Conservation (phyloP, 2,797 vertebrate genomes). For the Staurois parvus region DNA sequence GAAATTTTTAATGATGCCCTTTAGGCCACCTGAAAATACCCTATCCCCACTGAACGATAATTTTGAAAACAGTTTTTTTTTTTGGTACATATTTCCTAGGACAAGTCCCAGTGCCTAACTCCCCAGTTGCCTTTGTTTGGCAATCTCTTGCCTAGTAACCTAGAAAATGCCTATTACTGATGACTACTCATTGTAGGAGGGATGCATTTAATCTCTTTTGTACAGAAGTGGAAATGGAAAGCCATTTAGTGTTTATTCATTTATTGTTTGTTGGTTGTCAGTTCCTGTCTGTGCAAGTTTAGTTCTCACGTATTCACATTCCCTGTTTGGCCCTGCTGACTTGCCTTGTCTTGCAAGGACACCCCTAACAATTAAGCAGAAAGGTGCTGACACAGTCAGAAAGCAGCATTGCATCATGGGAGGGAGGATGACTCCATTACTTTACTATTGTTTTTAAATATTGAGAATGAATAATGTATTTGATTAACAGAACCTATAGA, state of each 20-base stretch:
- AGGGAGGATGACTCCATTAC: constrained; percentile 12
- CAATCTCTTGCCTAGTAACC: no score
- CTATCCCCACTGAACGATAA: no score
- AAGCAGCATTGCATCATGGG: constrained; percentile 42
- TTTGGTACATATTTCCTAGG: no score
- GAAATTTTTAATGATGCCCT: no score
- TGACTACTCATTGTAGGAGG: not conserved
- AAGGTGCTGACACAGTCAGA: constrained; percentile 52
- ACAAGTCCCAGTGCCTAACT: no score
- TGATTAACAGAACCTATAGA: not conserved
- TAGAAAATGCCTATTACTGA: no score
- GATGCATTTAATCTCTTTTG: not conserved
- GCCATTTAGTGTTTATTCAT: constrained; percentile 6
- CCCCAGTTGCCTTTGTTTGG: no score
- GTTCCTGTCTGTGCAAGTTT: constrained; percentile 47
- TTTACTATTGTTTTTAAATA: not conserved
- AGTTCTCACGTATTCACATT: constrained; percentile 29
- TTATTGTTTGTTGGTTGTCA: not conserved
- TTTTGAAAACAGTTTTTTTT: no score
- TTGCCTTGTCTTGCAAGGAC: constrained; percentile 48
- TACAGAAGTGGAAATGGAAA: constrained; percentile 44
- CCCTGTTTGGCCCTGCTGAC: constrained; percentile 22
- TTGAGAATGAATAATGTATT: no score
- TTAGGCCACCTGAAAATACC: no score
- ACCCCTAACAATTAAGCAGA: constrained; percentile 30